Evolutionary conservation across 1,140 invertebrate genomes (phyloP).

Genomic region (Drosophila tsacasi): DNA sequence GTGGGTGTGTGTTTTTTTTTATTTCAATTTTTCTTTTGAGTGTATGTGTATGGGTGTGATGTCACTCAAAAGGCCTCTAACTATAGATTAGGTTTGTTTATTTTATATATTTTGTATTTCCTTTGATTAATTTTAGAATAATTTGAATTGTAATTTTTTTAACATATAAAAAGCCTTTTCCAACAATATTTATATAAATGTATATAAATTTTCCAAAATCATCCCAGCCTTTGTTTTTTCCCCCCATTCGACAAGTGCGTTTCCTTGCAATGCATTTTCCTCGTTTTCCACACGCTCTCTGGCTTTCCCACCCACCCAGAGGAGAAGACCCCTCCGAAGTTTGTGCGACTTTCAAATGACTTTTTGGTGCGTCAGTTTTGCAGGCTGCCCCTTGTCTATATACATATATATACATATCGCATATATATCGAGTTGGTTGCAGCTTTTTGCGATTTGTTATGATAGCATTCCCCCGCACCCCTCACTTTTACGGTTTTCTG

Average conservation of each 20-base stretch:
- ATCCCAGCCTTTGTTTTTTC: neutral
- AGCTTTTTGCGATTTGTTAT: constrained; percentile 33
- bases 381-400: constrained; percentile 33
- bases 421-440: constrained; percentile 11
- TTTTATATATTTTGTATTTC: neutral
- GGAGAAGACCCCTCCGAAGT: constrained; percentile 4
- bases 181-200: neutral
- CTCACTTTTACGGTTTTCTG: constrained; percentile 1
- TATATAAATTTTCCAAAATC: constrained; percentile 7
- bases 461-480: constrained; percentile 9
- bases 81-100: neutral
- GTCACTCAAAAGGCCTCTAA: constrained; percentile 23
- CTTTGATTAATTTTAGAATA: neutral
- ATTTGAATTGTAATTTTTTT: neutral
- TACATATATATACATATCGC: neutral
- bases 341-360: constrained; percentile 59
- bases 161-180: no score
- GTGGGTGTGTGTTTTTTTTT: constrained; percentile 12
- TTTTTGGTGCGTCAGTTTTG: constrained; percentile 48
- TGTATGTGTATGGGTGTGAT: constrained; percentile 7
- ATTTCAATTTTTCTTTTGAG: no score
- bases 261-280: constrained; percentile 28
- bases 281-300: constrained; percentile 9
- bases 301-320: neutral
- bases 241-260: constrained; percentile 30